Base-by-base conservation (phyloP, 2,113 vertebrate species). In the Panthera tigris region DNA sequence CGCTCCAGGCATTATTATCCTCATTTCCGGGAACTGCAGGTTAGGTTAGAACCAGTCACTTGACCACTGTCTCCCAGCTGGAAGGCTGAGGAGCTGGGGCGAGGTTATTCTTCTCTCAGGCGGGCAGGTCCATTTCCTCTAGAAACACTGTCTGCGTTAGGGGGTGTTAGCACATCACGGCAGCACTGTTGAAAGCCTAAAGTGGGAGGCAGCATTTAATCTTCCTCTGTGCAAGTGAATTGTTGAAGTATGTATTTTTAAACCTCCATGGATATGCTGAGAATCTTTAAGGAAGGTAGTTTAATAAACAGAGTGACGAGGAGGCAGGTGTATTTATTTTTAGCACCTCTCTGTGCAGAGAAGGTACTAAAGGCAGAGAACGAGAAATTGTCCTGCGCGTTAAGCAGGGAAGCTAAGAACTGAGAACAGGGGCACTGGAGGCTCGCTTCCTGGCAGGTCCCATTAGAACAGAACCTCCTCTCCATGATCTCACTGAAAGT, bases 261-360 rank as follows among this genome's bases (percentile, higher is more conserved):
- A 97, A 93, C 74, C 65, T 91, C 92, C 39, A 9, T 16, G 39
- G 94, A 50, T 84, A 89, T 91, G 93, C 94, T 94, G 85, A 97
- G 95, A 82, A 94, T 88, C 94, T 71, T 84, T 97, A 96, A 97
- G 92, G 88, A 96, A 96, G 93, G 92, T 74, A 96, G 89, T 95
- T 95, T 95, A 95, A 97, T 97, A 96, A 97, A 97, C 97, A 97
- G 79, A 95, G 81, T 89, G 96, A 92, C 0, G 15, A 95, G 68
- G 92, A 97, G 89, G 65, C 95, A 95, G 94, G 96, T 95, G 94
- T 25, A 29, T 88, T 81, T 98, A 97, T 96, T 97, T 98, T 97
- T 97, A 98, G 97, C 73, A 55, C 65, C 39, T 93, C 74, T 94
- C 81, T 50, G 92, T 83, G 21, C 36, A 85, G 85, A 96, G 78